Conservation (phyloP, 2,888 invertebrate species). For the Parnassius mnemosyne region DNA sequence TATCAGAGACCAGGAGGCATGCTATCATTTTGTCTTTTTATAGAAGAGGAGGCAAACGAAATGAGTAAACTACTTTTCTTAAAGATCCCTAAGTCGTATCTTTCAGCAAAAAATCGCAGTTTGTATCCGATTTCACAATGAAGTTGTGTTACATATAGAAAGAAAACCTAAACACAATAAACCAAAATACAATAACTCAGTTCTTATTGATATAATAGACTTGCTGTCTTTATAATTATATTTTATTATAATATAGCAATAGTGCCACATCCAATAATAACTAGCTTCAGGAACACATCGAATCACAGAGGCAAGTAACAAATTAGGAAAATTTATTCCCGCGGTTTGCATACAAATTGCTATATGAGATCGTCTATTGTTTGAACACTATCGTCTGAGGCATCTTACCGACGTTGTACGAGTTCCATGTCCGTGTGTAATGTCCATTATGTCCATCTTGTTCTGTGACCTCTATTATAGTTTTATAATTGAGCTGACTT, state of each 20-base stretch:
- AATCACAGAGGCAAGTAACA: constrained; percentile 57
- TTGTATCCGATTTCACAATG: too few species aligned
- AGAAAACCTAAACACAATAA: too few species aligned
- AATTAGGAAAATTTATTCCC: constrained; percentile 66
- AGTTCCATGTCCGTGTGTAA: constrained; percentile 47
- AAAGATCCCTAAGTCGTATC: too few species aligned
- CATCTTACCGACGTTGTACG: constrained; percentile 42
- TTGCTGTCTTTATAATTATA: too few species aligned
- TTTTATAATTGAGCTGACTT: constrained; percentile 28
- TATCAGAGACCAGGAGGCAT: too few species aligned
- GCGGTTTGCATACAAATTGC: constrained; percentile 71
- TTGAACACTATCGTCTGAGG: constrained; percentile 42
- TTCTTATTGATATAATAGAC: too few species aligned
- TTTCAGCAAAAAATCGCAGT: too few species aligned
- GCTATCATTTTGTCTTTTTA: too few species aligned
- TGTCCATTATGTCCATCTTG: constrained; percentile 24
- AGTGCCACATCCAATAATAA: constrained; percentile 34
- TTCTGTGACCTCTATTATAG: constrained; percentile 29
- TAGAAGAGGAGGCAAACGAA: too few species aligned
- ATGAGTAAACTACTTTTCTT: too few species aligned
- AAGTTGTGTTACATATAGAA: too few species aligned
- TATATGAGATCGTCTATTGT: constrained; percentile 66
- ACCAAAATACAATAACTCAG: too few species aligned
- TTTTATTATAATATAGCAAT: neutral
- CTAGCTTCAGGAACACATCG: constrained; percentile 40